Percentiles rank a stretch among this genome's conserved stretches.
These are phyloP conservation scores for Tetragonisca angustula DNA, from an alignment of 2,888 invertebrate genomes.

Conservation along the genomic window DNA sequence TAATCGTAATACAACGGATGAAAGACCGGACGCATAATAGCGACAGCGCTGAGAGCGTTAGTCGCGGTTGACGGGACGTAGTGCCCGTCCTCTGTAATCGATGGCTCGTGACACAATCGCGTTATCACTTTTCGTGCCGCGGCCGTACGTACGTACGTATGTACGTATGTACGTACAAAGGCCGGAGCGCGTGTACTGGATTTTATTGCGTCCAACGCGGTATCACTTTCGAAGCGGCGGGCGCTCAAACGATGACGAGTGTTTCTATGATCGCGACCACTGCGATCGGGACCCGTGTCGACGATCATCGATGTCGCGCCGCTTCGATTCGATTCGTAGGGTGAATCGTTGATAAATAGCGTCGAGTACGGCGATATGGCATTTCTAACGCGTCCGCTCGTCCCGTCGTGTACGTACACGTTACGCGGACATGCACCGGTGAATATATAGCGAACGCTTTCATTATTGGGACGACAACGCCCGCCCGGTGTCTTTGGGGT, in stretches of 20 bases:
- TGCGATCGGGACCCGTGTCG: neutral
- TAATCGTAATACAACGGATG: constrained; percentile 72
- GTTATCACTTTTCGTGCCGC: constrained; percentile 56
- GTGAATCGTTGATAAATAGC: constrained; percentile 15
- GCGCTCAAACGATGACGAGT: constrained; percentile 20
- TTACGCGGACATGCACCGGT: neutral
- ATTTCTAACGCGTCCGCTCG: neutral
- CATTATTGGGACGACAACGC: constrained; percentile 10
- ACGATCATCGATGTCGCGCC: neutral
- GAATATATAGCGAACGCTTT: neutral
- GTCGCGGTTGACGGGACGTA: constrained; percentile 59
- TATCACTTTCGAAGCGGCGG: constrained; percentile 16
- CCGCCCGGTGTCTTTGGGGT: constrained; percentile 17
- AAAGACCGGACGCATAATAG: constrained; percentile 71
- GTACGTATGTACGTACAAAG: no score
- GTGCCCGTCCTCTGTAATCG: constrained; percentile 53
- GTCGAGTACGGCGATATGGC: neutral
- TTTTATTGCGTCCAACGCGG: constrained; percentile 33
- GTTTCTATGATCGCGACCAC: constrained; percentile 7
- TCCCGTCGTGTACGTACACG: neutral
- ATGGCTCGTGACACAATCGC: constrained; percentile 58
- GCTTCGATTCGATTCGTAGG: neutral
- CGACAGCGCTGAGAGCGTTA: constrained; percentile 64
- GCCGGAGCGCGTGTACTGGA: neutral
- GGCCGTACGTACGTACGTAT: neutral